phyloP scores from a whole-genome alignment of 2,113 vertebrate genomes.

The Sinosuthora webbiana region DNA sequence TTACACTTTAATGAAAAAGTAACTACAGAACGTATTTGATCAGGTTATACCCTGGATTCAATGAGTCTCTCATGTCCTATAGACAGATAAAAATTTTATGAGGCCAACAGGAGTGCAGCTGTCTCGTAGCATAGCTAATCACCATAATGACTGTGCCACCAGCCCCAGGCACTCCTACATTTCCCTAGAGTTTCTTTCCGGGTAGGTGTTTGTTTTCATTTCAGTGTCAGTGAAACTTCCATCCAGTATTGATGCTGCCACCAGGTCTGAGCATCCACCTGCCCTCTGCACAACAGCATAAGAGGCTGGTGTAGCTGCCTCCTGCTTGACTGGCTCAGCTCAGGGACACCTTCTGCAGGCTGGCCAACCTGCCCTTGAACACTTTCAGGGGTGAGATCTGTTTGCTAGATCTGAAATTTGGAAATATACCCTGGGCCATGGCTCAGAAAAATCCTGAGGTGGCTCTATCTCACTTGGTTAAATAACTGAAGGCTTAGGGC shows the following conservation, averaged over 20 bases:
- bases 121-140: background rate
- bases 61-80: background rate
- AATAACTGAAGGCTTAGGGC: background rate
- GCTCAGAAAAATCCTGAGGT: background rate
- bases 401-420: background rate
- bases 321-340: background rate
- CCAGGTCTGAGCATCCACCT: background rate
- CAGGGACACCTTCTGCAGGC: too few relatives aligned
- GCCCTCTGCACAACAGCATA: background rate
- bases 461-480: background rate
- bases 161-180: background rate
- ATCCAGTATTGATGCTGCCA: background rate
- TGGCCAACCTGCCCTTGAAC: background rate
- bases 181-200: background rate
- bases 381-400: background rate
- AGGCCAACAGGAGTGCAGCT: background rate
- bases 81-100: slow-evolving; percentile 11
- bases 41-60: background rate
- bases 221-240: background rate
- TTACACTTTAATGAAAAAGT: background rate
- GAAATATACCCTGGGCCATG: rapidly evolving
- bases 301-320: rapidly evolving
- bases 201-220: slow-evolving; percentile 3
- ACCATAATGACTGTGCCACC: background rate
- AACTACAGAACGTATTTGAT: background rate